Evolutionary conservation across 2,113 vertebrate species (phyloP), one percentile per base, ranked within the genome.

Genomic region (Antechinus stuartii): DNA sequence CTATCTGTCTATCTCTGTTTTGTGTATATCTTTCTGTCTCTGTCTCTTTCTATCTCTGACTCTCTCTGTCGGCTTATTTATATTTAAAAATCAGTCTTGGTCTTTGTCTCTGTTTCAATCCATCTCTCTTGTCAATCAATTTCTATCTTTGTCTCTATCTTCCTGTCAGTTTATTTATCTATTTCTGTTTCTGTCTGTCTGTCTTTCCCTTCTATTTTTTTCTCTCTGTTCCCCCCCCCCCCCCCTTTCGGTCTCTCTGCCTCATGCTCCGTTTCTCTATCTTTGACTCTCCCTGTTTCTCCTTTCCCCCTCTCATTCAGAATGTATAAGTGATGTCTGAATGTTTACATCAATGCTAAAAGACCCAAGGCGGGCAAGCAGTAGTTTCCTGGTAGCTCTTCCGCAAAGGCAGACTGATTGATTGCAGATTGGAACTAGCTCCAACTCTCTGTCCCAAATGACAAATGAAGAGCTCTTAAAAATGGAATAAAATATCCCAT

Each of bases 381-480:
- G 49, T 30, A 3, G 30, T 95, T 97, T 98, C 94, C 97, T 98
- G 54, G 0, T 98, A 97, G 98, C 94, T 96, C 91, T 94, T 97
- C 97, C 35, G 30, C 92, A 96, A 97, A 98, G 93, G 94, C 26
- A 0, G 30, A 53, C 97, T 98, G 98, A 99, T 98, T 97, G 98
- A 98, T 98, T 98, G 96, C 95, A 55, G 94, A 97, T 97, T 92
- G 96, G 97, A 98, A 0, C 30, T 93, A 93, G 96, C 91, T 98
- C 98, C 98, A 98, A 96, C 95, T 98, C 97, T 96, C 97, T 97
- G 97, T 98, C 98, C 97, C 96, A 95, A 94, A 97, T 98, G 98
- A 98, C 98, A 98, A 98, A 99, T 98, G 96, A 98, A 98, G 97
- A 98, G 95, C 98, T 98, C 98, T 98, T 98, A 98, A 98, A 98